Evolutionary conservation across 2,113 vertebrate species (phyloP).

Genomic region (Elgaria multicarinata): DNA sequence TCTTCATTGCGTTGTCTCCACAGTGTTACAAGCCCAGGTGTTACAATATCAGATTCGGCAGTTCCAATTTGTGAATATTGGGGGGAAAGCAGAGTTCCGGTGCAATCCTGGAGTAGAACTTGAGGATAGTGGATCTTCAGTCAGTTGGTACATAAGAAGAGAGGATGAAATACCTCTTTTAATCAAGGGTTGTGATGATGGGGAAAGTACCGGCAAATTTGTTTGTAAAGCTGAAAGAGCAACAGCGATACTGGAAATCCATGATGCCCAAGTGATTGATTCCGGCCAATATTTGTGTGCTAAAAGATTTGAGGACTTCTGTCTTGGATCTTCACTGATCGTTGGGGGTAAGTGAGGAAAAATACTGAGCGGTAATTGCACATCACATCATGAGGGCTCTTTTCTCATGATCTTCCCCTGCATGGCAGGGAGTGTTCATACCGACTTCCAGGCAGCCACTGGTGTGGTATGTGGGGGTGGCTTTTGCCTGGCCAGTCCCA

Average conservation of each 20-base stretch:
- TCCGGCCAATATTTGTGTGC: background rate
- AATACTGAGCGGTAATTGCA: background rate
- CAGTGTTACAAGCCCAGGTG: background rate
- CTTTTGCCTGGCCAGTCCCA: too few species aligned
- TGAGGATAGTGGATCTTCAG: background rate
- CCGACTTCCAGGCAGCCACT: too few species aligned
- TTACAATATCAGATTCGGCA: background rate
- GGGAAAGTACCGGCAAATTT: background rate
- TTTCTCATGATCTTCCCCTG: background rate
- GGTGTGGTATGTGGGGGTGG: too few species aligned
- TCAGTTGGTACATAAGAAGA: background rate
- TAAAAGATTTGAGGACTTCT: background rate
- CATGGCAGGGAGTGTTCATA: too few species aligned
- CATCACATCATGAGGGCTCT: background rate
- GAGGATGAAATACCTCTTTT: background rate
- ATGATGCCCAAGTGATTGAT: background rate
- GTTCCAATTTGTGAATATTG: background rate
- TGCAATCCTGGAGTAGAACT: background rate
- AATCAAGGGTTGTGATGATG: background rate
- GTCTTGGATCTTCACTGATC: background rate
- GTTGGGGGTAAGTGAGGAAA: slow-evolving; percentile 4
- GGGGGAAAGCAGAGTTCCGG: background rate
- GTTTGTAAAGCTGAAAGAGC: background rate
- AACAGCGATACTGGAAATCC: background rate
- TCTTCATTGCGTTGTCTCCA: background rate